These are phyloP conservation scores for Hydrotaea diabolus DNA, from an alignment of 2,888 invertebrate species.

Conservation along the genomic window DNA sequence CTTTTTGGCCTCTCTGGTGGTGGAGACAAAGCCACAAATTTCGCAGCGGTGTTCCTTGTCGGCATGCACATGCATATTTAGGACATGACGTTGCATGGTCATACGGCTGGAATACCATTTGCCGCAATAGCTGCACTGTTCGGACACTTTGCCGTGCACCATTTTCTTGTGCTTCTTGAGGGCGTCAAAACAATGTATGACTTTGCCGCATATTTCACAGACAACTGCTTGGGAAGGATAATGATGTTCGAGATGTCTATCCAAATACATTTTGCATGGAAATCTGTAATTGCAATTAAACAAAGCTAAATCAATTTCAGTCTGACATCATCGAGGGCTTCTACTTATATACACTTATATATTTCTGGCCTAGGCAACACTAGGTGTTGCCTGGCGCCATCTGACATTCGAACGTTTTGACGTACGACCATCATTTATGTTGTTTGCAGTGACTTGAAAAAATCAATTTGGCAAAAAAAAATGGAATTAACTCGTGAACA, in stretches of 20 bases:
- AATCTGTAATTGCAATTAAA: constrained; percentile 49
- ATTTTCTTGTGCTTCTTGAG: constrained; percentile 36
- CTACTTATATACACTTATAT: no score
- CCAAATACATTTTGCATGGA: constrained; percentile 35
- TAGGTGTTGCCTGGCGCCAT: no score
- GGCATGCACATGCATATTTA: constrained; percentile 11
- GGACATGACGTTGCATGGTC: not conserved
- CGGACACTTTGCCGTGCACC: constrained; percentile 42
- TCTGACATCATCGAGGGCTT: no score
- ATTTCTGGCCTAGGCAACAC: no score
- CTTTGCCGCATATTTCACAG: constrained; percentile 60
- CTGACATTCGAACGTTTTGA: no score
- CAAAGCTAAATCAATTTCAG: not conserved
- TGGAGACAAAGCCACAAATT: constrained; percentile 61
- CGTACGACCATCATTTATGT: no score
- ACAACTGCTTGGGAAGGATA: constrained; percentile 47
- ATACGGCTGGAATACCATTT: not conserved
- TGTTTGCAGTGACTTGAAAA: no score
- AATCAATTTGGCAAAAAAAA: no score
- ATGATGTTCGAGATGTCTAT: constrained; percentile 52
- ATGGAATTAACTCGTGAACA: no score
- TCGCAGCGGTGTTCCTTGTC: constrained; percentile 3
- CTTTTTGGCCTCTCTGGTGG: constrained; percentile 73
- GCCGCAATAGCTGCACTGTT: constrained; percentile 12
- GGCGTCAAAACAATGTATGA: constrained; percentile 34